A percentile compares a stretch with the other conserved stretches of the same genome.
These are phyloP conservation scores for Bos javanicus DNA, from an alignment of 2,113 vertebrate genomes.

Conservation along the genomic window DNA sequence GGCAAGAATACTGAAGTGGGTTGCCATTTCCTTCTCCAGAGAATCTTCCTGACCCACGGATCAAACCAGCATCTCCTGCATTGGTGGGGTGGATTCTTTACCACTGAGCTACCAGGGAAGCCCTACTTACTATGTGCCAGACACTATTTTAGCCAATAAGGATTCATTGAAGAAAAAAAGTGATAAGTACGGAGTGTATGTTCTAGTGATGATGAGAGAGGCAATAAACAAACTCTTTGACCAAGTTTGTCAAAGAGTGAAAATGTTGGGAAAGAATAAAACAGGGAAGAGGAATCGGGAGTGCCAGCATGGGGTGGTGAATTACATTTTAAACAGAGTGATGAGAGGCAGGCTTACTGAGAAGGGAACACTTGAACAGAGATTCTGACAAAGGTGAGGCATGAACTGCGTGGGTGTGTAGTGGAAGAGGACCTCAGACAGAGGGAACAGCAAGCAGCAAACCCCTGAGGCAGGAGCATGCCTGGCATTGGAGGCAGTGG, in stretches of 20 bases:
- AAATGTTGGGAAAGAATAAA: not conserved
- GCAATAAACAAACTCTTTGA: not conserved
- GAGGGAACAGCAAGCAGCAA: not conserved
- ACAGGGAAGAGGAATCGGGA: not conserved
- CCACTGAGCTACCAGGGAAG: not conserved
- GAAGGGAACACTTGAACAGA: not conserved
- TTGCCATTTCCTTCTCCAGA: not conserved
- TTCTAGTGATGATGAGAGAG: not conserved
- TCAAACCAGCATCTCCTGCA: not conserved
- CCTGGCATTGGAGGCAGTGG: not conserved
- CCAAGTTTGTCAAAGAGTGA: not conserved
- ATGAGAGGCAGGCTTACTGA: not conserved
- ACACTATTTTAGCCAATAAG: not conserved
- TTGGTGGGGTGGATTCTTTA: not conserved
- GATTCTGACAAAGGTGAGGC: not conserved
- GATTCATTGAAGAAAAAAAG: not conserved
- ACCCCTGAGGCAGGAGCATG: not conserved
- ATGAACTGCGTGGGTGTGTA: not conserved
- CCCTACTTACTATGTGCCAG: not conserved
- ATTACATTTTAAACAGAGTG: not conserved
- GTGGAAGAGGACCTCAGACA: not conserved
- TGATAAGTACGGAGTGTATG: not conserved
- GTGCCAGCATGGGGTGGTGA: not conserved
- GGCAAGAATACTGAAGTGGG: not conserved
- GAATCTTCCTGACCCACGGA: not conserved